A percentile compares a stretch with the other conserved stretches of the same genome.
Evolutionary conservation across 2,113 vertebrate species (phyloP).

Genomic region (Paratilapia polleni): DNA sequence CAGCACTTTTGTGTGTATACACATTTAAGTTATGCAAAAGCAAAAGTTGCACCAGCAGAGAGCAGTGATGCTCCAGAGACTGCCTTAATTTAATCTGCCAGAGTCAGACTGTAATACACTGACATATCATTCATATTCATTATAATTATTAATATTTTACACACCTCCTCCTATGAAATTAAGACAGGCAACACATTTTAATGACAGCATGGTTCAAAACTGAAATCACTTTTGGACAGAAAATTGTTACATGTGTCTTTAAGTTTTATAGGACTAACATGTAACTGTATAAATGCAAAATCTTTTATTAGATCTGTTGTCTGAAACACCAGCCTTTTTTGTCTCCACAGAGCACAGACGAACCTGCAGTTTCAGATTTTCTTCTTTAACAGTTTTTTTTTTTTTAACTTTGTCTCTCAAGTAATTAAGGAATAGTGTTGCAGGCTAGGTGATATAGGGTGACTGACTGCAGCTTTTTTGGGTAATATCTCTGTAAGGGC

Average conservation of each 20-base stretch:
- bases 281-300: background rate
- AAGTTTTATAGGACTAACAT: background rate
- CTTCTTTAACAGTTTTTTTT: background rate
- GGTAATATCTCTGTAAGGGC: background rate
- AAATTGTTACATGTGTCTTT: background rate
- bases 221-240: background rate
- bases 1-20: background rate
- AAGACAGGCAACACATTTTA: background rate
- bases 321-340: background rate
- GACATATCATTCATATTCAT: background rate
- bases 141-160: conserved; percentile 1
- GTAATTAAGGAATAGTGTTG: conserved; percentile 32
- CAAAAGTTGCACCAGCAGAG: conserved; percentile 46
- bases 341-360: background rate
- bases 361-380: background rate
- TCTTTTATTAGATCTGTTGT: background rate
- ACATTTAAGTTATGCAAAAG: background rate
- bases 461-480: conserved; percentile 20
- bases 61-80: conserved; percentile 44
- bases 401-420: background rate
- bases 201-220: background rate
- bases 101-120: background rate
- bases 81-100: background rate
- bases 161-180: background rate
- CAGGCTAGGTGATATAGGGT: conserved; percentile 5